These are phyloP conservation scores for Eubucco bourcierii DNA, from an alignment of 2,113 vertebrate species.

Conservation along the genomic window DNA sequence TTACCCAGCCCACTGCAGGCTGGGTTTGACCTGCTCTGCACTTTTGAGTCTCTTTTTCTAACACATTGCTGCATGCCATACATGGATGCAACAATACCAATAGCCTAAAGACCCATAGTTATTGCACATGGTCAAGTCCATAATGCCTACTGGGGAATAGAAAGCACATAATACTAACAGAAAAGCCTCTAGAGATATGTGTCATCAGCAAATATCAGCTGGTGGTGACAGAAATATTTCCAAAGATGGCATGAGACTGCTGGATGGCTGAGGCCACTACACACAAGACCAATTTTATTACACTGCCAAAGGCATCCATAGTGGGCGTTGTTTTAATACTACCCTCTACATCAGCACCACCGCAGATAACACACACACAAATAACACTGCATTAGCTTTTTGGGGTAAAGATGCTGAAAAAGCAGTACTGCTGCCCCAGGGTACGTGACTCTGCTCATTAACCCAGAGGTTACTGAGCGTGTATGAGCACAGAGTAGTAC, in stretches of 20 bases:
- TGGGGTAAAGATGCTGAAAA: not conserved
- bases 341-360: not conserved
- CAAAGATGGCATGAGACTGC: not conserved
- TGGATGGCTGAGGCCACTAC: not conserved
- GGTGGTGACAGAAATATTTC: not conserved
- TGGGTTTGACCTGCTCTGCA: not conserved
- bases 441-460: rapidly evolving
- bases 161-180: not conserved
- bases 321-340: not conserved
- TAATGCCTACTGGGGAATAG: not conserved
- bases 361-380: not conserved
- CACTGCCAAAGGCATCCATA: too few relatives aligned
- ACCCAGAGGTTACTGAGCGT: rapidly evolving
- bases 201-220: not conserved
- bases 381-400: not conserved
- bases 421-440: rapidly evolving
- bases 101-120: not conserved
- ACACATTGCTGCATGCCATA: rapidly evolving
- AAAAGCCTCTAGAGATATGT: not conserved
- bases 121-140: not conserved
- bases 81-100: not conserved
- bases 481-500: rapidly evolving
- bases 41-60: not conserved
- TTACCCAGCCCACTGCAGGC: not conserved
- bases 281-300: not conserved